Evolutionary conservation across 1,140 invertebrate species (phyloP), one percentile per base, ranked within the genome.

Genomic region (Ips typographus): DNA sequence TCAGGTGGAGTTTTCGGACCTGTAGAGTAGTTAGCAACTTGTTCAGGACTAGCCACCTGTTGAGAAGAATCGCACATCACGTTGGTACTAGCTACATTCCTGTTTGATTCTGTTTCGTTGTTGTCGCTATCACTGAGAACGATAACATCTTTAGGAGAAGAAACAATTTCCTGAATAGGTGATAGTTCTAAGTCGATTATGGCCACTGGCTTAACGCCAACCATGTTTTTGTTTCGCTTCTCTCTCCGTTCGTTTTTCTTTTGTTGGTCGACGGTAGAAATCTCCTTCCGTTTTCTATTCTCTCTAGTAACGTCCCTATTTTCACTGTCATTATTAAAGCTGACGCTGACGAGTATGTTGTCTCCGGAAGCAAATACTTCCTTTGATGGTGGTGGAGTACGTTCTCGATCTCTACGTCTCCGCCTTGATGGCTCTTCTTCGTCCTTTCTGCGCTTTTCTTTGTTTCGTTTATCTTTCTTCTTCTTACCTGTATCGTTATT

Each of bases 301-400:
- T 78, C 72, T 47, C 80, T 82, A 47, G 83, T 49, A 73, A 84
- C 80, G 67, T 84, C 80, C 70, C 85, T 80, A 39, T 69, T 82
- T 58, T 85, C 84, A 66, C 86, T 86, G 63, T 90, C 89, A 71
- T 91, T 91, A 75, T 91, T 91, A 78, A 95, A 96, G 80, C 92
- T 94, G 3, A 96, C 92, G 79, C 93, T 95, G 0, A 96, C 93
- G 41, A 95, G 83, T 63, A 96, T 95, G 77, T 94, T 95, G 80
- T 95, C 93, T 2, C 94, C 94, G 39, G 93, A 94, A 0, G 93
- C 91, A 77, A 94, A 95, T 0, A 96, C 92, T 82, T 95, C 93
- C 79, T 96, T 96, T 0, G 89, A 91, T 1, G 91, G 91, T 2
- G 85, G 82, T 0, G 86, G 85, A 0, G 84, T 84, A 63, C 84